Conservation (phyloP, 2,888 invertebrate genomes). For the Aleiodes leptofemur region DNA sequence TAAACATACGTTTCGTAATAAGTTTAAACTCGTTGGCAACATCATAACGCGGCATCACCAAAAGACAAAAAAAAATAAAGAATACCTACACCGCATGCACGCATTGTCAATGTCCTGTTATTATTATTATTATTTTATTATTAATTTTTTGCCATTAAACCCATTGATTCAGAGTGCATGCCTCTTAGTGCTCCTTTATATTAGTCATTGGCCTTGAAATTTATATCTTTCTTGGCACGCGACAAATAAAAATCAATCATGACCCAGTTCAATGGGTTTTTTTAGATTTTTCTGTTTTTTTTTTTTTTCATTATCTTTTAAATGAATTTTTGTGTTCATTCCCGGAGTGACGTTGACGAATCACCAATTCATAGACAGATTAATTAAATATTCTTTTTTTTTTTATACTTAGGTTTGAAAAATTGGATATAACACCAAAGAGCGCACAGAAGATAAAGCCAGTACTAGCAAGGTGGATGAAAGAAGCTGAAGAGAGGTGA, state of each 20-base stretch:
- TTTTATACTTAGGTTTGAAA: constrained; percentile 92
- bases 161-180: constrained; percentile 68
- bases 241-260: constrained; percentile 12
- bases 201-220: constrained; percentile 43
- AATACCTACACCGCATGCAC: constrained; percentile 71
- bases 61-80: constrained; percentile 45
- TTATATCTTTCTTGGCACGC: constrained; percentile 12
- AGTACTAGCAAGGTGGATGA: constrained; percentile 99
- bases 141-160: constrained; percentile 1
- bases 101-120: constrained; percentile 65
- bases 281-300: constrained; percentile 31
- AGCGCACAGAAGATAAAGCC: constrained; percentile 99
- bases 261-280: constrained; percentile 26
- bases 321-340: constrained; percentile 4
- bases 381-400: constrained; percentile 40
- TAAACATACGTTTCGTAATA: constrained; percentile 56
- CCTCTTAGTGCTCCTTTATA: constrained; percentile 71
- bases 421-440: constrained; percentile 99
- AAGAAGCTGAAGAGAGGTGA: constrained; percentile 98
- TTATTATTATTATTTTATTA: too few relatives aligned
- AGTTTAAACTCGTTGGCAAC: constrained; percentile 70
- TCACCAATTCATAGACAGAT: constrained; percentile 11
- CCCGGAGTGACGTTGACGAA: constrained; percentile 25
- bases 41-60: constrained; percentile 74
- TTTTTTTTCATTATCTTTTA: neutral